Evolutionary conservation across 2,888 invertebrate genomes (phyloP), one percentile per base, ranked within the genome.

Genomic region (Hirtodrosophila duncani): DNA sequence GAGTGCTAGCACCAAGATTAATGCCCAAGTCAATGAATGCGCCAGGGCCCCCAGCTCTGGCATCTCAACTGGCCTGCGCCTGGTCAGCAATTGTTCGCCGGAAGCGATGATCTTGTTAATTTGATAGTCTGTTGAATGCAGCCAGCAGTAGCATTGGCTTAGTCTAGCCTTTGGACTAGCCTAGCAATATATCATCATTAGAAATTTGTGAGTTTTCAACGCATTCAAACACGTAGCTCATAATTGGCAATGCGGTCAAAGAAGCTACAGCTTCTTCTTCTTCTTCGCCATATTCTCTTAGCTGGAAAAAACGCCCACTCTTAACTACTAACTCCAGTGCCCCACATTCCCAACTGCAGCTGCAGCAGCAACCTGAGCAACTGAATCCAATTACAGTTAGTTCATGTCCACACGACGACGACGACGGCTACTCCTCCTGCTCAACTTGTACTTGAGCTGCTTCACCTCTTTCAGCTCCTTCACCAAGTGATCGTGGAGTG

Each of bases 101-200:
- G 77, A 82, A 82, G 77, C 82, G 67, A 60, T 57, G 83, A 77
- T 77, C 77, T 77, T 78, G 77, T 77, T 82, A 77, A 77, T 77
- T 77, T 81, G 82, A 77, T 77, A 82, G 79, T 60, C 55, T 67
- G 59, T 72, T 41, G 67, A 41, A 59, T 60, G 56, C 55, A 44
- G 43, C 50, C 29, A 45, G 44, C 57, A 45, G n/a, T n/a, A n/a
- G n/a, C n/a, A n/a, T n/a, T n/a, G n/a, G n/a, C n/a, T n/a, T n/a
- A n/a, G n/a, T n/a, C n/a, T n/a, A n/a, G n/a, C n/a, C n/a, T n/a
- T n/a, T n/a, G n/a, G n/a, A n/a, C n/a, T n/a, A n/a, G n/a, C n/a
- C n/a, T n/a, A 49, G 57, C 78, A 62, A 82, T 75, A 75, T 65
- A 69, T 75, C 82, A 75, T 82, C 78, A 72, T 82, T 81, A 81